phyloP scores from a whole-genome alignment of 1,140 invertebrate genomes.

The Steinernema feltiae region DNA sequence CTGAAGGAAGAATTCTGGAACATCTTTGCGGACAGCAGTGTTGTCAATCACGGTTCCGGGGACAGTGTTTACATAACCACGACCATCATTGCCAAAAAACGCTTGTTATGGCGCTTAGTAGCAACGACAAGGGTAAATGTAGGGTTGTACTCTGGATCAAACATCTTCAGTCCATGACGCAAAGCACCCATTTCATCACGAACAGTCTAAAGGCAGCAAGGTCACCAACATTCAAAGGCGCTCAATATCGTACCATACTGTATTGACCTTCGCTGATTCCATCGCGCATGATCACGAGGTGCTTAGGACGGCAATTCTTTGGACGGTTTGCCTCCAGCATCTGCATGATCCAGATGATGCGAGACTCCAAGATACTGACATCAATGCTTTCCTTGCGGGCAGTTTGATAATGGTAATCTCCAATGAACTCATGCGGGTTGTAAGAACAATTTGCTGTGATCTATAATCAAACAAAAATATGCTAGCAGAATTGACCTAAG shows the following conservation, averaged over 20 bases:
- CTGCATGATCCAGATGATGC: slow-evolving; percentile 19
- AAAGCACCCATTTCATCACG: slow-evolving; percentile 19
- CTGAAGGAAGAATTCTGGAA: slow-evolving; percentile 27
- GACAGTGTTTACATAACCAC: background rate
- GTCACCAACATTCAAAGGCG: background rate
- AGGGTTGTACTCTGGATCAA: background rate
- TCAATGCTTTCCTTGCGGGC: slow-evolving; percentile 24
- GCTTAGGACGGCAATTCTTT: background rate
- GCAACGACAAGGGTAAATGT: slow-evolving; percentile 21
- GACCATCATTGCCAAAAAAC: background rate
- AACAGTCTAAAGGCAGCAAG: slow-evolving; percentile 12
- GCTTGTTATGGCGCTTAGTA: slow-evolving; percentile 5
- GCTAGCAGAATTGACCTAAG: background rate
- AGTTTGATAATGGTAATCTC: slow-evolving; percentile 32
- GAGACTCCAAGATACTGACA: background rate
- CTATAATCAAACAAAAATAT: slow-evolving; percentile 23
- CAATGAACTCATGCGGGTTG: slow-evolving; percentile 21
- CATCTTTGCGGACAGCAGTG: slow-evolving; percentile 18
- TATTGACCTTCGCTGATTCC: slow-evolving; percentile 31
- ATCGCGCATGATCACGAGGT: slow-evolving; percentile 21
- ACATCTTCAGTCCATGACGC: background rate
- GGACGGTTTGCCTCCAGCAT: slow-evolving; percentile 14
- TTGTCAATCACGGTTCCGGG: slow-evolving; percentile 25
- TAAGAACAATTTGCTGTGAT: slow-evolving; percentile 22
- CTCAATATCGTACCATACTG: slow-evolving; percentile 14